Conservation (phyloP, 2,888 invertebrate genomes). For the Pegoplata infirma region DNA sequence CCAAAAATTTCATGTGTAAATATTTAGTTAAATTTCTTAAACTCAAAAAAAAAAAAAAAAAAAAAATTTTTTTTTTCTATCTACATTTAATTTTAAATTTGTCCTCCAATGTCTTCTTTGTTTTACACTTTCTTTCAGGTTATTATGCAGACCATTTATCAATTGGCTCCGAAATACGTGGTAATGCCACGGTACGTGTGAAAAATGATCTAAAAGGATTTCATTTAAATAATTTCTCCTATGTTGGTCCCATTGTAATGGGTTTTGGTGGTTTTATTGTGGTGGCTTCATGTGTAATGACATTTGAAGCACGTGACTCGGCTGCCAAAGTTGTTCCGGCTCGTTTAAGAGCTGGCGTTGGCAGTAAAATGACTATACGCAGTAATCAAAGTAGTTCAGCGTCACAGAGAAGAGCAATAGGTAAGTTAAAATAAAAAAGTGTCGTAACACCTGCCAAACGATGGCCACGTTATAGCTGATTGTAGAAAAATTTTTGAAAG, state of each 20-base stretch:
- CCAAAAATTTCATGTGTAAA: too few relatives aligned
- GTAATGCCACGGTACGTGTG: conserved; percentile 87
- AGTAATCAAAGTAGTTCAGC: conserved; percentile 76
- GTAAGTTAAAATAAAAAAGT: conserved; percentile 69
- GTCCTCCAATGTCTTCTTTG: too few relatives aligned
- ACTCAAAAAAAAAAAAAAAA: too few relatives aligned
- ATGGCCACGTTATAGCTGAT: too few relatives aligned
- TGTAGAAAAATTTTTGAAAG: too few relatives aligned
- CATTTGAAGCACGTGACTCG: conserved; percentile 97
- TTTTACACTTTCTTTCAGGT: too few relatives aligned
- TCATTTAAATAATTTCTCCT: conserved; percentile 92
- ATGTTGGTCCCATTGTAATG: conserved; percentile 98
- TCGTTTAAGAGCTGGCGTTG: conserved; percentile 79
- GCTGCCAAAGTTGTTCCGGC: conserved; percentile 95
- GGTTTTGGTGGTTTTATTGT: conserved; percentile 98
- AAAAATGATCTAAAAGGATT: conserved; percentile 91
- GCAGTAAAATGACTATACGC: conserved; percentile 70
- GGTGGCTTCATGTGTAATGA: conserved; percentile 98
- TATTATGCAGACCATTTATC: conserved; percentile 91
- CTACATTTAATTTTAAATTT: too few relatives aligned
- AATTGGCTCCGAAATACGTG: conserved; percentile 87
- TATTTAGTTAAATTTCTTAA: too few relatives aligned
- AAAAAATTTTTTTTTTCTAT: too few relatives aligned
- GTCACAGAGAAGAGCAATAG: conserved; percentile 75
- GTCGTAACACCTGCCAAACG: too few relatives aligned